Evolutionary conservation across 2,113 vertebrate species (phyloP).

Genomic region (Geothlypis trichas): DNA sequence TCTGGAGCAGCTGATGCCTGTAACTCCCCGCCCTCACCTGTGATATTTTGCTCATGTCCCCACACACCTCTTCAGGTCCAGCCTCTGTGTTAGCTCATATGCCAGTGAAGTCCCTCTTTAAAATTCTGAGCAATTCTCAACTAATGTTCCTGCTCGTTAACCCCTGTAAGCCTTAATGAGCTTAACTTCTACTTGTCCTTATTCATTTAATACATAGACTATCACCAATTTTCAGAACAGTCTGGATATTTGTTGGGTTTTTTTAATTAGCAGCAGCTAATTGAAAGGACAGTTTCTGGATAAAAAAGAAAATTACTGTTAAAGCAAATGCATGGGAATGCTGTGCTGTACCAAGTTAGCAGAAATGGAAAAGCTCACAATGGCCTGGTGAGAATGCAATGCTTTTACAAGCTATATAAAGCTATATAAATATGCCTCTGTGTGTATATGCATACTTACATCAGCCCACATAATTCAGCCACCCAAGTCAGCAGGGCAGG

Average conservation of each 20-base stretch:
- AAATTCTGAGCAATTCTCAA: background rate
- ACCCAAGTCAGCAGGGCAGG: background rate
- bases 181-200: slow-evolving; percentile 43
- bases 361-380: background rate
- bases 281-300: slow-evolving; percentile 6
- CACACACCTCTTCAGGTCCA: background rate
- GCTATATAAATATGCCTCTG: background rate
- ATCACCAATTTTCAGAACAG: slow-evolving; percentile 11
- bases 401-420: background rate
- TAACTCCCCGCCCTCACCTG: background rate
- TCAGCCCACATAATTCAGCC: background rate
- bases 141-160: slow-evolving; percentile 17
- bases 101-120: background rate
- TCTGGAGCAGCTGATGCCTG: background rate
- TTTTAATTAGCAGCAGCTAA: slow-evolving; percentile 45
- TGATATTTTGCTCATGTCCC: background rate
- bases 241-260: background rate
- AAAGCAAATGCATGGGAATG: background rate
- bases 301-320: background rate
- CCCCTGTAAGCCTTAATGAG: slow-evolving; percentile 11
- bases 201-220: slow-evolving; percentile 16
- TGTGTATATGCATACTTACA: background rate
- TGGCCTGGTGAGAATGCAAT: background rate
- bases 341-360: background rate
- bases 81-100: background rate